Conservation (phyloP, 92 coral and sea anemone species). For the Palythoa heliodiscus region DNA sequence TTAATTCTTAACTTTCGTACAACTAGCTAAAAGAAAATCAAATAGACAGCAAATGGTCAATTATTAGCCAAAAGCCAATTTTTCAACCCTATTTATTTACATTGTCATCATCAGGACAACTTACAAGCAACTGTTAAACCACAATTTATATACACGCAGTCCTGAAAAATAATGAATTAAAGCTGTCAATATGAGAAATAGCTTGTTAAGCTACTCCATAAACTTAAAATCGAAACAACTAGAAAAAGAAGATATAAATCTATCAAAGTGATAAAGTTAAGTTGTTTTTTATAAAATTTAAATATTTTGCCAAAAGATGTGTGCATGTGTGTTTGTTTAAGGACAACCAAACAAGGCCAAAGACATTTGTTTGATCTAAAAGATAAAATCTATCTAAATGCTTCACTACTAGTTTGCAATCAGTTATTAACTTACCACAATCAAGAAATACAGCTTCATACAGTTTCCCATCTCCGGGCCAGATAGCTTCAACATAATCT, state of each 20-base stretch:
- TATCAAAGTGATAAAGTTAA: background rate
- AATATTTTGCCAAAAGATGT: constrained; percentile 7
- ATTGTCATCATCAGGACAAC: too few species aligned
- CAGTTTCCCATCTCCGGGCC: background rate
- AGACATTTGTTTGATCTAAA: background rate
- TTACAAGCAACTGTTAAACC: background rate
- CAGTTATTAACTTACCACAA: background rate
- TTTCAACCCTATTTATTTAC: too few species aligned
- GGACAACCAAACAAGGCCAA: background rate
- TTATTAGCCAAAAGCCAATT: background rate
- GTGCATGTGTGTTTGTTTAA: background rate
- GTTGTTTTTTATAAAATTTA: background rate
- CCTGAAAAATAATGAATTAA: background rate
- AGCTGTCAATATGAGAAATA: background rate
- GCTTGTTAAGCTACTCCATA: constrained; percentile 6
- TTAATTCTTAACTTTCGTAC: too few species aligned
- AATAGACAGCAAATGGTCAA: background rate
- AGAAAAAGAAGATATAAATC: background rate
- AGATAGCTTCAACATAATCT: background rate
- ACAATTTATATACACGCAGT: background rate
- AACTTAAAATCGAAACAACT: background rate
- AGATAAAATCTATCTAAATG: background rate
- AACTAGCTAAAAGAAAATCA: too few species aligned
- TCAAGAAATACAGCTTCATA: background rate
- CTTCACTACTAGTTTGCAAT: background rate